Conservation (phyloP, 2,888 invertebrate genomes). For the Plebejus melissa region DNA sequence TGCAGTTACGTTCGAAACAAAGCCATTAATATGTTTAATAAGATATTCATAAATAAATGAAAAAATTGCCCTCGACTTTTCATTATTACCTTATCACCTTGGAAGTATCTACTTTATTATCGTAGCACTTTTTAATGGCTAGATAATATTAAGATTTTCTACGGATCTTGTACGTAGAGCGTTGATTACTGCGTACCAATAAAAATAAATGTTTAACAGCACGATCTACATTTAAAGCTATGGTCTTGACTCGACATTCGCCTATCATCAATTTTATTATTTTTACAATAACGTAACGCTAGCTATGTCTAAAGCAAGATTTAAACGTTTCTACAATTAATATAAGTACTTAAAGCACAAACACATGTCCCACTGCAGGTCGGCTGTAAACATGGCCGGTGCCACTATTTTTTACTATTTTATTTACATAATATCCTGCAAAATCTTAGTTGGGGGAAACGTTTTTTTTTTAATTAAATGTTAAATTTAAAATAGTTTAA, state of each 20-base stretch:
- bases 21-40: not conserved
- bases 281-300: not conserved
- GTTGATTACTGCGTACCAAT: not conserved
- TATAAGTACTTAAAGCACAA: not conserved
- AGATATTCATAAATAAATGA: not conserved
- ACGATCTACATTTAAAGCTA: not conserved
- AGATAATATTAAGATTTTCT: not conserved
- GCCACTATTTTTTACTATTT: not conserved
- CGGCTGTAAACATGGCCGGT: constrained; percentile 4
- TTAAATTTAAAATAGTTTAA: not conserved
- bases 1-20: constrained; percentile 9
- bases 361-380: constrained; percentile 11
- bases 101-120: not conserved
- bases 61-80: not conserved
- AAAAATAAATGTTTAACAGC: not conserved
- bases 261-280: not conserved
- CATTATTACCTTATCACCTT: not conserved
- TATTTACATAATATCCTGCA: not conserved
- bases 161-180: not conserved
- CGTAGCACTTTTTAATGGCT: not conserved
- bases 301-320: not conserved
- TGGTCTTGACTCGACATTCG: not conserved
- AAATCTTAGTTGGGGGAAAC: not conserved
- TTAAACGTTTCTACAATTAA: not conserved
- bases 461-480: not conserved